phyloP scores from a whole-genome alignment of 2,888 invertebrate genomes.

The Nymphalis c-album region DNA sequence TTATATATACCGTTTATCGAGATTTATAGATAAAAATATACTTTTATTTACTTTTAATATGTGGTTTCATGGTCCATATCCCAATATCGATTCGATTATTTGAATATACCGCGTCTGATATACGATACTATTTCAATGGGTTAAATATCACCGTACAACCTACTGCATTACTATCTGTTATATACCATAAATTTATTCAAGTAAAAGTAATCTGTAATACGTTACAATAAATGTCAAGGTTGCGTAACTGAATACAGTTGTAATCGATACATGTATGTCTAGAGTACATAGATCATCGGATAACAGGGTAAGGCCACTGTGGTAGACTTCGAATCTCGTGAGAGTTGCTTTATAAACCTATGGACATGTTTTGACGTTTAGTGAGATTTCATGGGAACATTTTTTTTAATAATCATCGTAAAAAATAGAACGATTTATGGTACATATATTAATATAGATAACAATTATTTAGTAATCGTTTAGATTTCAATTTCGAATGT shows the following conservation, averaged over 20 bases:
- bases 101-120: constrained; percentile 56
- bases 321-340: constrained; percentile 63
- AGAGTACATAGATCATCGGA: constrained; percentile 57
- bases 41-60: constrained; percentile 37
- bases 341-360: constrained; percentile 49
- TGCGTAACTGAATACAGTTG: constrained; percentile 26
- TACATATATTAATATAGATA: constrained; percentile 13
- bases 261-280: constrained; percentile 44
- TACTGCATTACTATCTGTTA: constrained; percentile 37
- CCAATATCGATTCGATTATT: constrained; percentile 57
- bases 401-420: constrained; percentile 54
- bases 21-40: constrained; percentile 21
- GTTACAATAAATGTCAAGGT: constrained; percentile 30
- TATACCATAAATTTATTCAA: constrained; percentile 19
- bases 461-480: constrained; percentile 26
- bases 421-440: constrained; percentile 20
- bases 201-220: constrained; percentile 21
- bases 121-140: constrained; percentile 53
- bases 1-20: constrained; percentile 18
- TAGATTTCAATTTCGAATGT: constrained; percentile 24
- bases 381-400: constrained; percentile 64
- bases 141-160: constrained; percentile 37
- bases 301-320: constrained; percentile 65
- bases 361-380: constrained; percentile 54
- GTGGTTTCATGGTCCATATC: constrained; percentile 64